phyloP scores from a whole-genome alignment of 1,140 invertebrate genomes.

The Camponotus pennsylvanicus region DNA sequence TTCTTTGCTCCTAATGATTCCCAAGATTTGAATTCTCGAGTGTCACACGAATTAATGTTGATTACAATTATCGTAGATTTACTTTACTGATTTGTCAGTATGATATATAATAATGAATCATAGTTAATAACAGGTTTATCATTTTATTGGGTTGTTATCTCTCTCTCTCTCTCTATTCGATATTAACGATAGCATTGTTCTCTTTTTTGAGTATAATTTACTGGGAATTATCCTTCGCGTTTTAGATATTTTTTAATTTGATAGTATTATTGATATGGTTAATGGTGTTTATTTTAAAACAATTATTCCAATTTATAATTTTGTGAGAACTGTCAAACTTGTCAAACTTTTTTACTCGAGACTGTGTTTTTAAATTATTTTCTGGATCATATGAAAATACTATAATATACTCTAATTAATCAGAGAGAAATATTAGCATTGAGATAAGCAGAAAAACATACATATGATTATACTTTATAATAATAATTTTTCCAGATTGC shows the following conservation, averaged over 20 bases:
- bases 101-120: background rate
- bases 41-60: background rate
- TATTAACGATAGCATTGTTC: background rate
- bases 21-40: background rate
- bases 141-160: constrained; percentile 55
- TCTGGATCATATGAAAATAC: background rate
- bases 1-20: constrained; percentile 24
- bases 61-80: background rate
- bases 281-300: background rate
- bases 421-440: background rate
- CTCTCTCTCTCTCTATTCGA: constrained; percentile 10
- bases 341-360: background rate
- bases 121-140: constrained; percentile 30
- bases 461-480: constrained; percentile 28
- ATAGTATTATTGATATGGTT: background rate
- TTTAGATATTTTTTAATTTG: background rate
- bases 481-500: constrained; percentile 72
- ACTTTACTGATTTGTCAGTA: background rate
- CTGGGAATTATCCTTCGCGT: background rate
- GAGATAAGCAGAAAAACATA: background rate
- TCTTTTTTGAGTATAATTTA: background rate
- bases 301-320: background rate
- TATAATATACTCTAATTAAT: background rate
- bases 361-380: background rate
- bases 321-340: background rate